Percentiles rank a stretch among this genome's conserved stretches.
Evolutionary conservation across 1,140 invertebrate genomes (phyloP).

Genomic region (Drosophila murphyi): DNA sequence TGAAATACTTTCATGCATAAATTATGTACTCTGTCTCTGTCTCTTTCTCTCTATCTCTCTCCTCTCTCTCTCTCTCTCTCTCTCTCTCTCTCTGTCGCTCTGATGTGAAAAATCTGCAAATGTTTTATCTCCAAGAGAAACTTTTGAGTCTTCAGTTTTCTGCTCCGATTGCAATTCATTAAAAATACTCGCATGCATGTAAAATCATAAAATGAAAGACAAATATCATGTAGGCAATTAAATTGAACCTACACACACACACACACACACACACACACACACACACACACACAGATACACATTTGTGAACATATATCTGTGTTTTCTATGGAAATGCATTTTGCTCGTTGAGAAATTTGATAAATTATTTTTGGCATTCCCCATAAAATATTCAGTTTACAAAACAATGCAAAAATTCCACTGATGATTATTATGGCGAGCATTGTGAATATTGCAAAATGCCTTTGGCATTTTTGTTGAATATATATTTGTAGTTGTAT

Average conservation of each 20-base stretch:
- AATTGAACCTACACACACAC: slow-evolving; percentile 41
- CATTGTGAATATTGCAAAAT: not conserved
- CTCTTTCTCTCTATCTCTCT: not conserved
- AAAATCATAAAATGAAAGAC: slow-evolving; percentile 57
- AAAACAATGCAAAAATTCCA: slow-evolving; percentile 1
- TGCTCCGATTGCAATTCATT: slow-evolving; percentile 35
- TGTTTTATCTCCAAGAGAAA: slow-evolving; percentile 49
- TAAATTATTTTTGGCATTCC: slow-evolving; percentile 14
- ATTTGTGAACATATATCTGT: slow-evolving; percentile 17
- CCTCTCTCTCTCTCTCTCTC: no score
- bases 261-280: slow-evolving; percentile 14
- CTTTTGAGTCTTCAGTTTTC: not conserved
- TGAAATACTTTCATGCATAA: slow-evolving; percentile 66
- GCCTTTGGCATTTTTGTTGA: slow-evolving; percentile 1
- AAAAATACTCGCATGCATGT: slow-evolving; percentile 42
- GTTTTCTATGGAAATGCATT: slow-evolving; percentile 23
- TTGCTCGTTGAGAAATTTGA: slow-evolving; percentile 13
- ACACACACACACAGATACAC: not conserved
- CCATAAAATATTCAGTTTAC: not conserved
- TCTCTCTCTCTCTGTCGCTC: not conserved
- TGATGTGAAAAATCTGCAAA: slow-evolving; percentile 43
- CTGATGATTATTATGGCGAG: not conserved
- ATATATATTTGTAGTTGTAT: no score
- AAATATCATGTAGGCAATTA: slow-evolving; percentile 61
- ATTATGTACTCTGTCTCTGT: slow-evolving; percentile 38